Percentiles rank a stretch among this genome's conserved stretches.
Conservation (phyloP, 2,888 invertebrate genomes). For the Escarpia spicata region DNA sequence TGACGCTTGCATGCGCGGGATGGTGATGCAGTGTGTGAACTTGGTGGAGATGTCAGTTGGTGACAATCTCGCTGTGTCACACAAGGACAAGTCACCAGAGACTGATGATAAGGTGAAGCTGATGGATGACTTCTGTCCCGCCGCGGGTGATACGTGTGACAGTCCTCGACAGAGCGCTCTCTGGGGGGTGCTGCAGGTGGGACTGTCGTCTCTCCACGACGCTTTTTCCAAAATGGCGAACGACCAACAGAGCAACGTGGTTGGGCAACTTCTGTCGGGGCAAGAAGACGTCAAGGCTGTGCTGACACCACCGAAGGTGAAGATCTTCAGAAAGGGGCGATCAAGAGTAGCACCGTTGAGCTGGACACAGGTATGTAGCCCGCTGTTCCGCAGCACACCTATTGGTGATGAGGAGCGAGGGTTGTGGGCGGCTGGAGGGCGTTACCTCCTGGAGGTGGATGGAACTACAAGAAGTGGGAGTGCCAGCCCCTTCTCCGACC, state of each 20-base stretch:
- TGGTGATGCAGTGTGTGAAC: not conserved
- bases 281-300: not conserved
- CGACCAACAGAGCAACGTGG: not conserved
- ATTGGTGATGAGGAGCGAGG: not conserved
- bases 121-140: not conserved
- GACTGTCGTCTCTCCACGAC: not conserved
- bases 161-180: not conserved
- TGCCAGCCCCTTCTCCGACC: not conserved
- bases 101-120: not conserved
- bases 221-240: not conserved
- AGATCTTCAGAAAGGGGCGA: conserved; percentile 3
- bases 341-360: not conserved
- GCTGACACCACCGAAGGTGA: not conserved
- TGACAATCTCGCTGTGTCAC: not conserved
- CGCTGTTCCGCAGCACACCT: not conserved
- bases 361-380: not conserved
- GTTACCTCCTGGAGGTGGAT: not conserved
- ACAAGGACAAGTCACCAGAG: not conserved
- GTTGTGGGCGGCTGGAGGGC: not conserved
- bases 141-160: not conserved
- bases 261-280: not conserved
- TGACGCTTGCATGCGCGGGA: not conserved
- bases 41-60: not conserved
- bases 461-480: not conserved
- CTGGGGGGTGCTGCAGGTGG: not conserved